Conservation (phyloP, 2,797 vertebrate genomes). For the Pangasius sanitwongsei region DNA sequence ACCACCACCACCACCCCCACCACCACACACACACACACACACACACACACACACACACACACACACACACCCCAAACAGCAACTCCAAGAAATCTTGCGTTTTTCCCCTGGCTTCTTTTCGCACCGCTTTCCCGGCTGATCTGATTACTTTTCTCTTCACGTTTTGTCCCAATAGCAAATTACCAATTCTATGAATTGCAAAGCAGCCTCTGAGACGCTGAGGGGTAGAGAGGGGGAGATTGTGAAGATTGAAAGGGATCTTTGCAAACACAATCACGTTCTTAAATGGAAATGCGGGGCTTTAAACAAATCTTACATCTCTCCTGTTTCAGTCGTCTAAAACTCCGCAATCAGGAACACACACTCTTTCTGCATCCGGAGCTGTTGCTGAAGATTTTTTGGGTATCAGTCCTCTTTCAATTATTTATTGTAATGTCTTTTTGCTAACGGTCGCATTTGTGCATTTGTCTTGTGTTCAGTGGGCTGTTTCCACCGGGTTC, state of each 20-base stretch:
- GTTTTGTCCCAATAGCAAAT: slow-evolving; percentile 93
- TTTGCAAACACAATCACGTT: slow-evolving; percentile 91
- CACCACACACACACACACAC: too few species aligned
- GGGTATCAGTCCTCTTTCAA: slow-evolving; percentile 76
- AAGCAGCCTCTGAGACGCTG: slow-evolving; percentile 87
- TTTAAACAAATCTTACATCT: slow-evolving; percentile 91
- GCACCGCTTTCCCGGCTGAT: slow-evolving; percentile 81
- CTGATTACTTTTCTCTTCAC: slow-evolving; percentile 93
- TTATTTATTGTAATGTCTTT: slow-evolving; percentile 78
- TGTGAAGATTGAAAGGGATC: slow-evolving; percentile 86
- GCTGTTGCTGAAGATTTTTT: slow-evolving; percentile 62
- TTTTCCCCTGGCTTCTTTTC: slow-evolving; percentile 72
- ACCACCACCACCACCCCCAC: neutral
- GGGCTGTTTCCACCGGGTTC: slow-evolving; percentile 67
- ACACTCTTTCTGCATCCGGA: slow-evolving; percentile 76
- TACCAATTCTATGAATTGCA: slow-evolving; percentile 94
- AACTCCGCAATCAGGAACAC: slow-evolving; percentile 83
- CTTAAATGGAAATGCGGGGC: slow-evolving; percentile 89
- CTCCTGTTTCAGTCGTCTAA: slow-evolving; percentile 85
- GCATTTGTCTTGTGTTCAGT: slow-evolving; percentile 72
- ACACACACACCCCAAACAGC: slow-evolving; percentile 54
- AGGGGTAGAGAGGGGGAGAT: slow-evolving; percentile 79
- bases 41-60: too few species aligned
- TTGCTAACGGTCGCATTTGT: slow-evolving; percentile 66
- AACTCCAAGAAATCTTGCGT: slow-evolving; percentile 73